Evolutionary conservation across 2,113 vertebrate genomes (phyloP).

Genomic region (Cyprinodon tularosa): DNA sequence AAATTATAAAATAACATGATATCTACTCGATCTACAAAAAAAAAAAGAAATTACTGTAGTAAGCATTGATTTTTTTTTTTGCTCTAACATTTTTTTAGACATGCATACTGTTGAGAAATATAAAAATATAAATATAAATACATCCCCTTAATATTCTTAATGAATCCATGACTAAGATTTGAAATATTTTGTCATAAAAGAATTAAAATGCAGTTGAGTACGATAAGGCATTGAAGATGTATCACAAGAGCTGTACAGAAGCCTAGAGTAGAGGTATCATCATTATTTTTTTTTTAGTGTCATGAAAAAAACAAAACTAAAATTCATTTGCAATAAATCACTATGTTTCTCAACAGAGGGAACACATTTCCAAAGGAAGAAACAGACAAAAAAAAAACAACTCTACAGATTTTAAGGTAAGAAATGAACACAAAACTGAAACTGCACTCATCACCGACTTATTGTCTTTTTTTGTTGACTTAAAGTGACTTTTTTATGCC

Average conservation of each 20-base stretch:
- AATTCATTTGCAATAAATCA: conserved; percentile 63
- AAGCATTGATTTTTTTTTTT: conserved; percentile 76
- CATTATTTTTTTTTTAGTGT: conserved; percentile 67
- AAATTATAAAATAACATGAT: conserved; percentile 85
- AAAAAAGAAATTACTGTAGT: conserved; percentile 75
- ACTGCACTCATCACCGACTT: conserved; percentile 62
- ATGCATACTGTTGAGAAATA: conserved; percentile 86
- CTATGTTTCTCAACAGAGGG: conserved; percentile 73
- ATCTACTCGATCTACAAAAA: conserved; percentile 83
- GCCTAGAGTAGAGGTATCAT: conserved; percentile 82
- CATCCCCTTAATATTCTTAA: conserved; percentile 84
- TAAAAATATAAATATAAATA: conserved; percentile 88
- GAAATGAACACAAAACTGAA: conserved; percentile 73
- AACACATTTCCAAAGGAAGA: conserved; percentile 60
- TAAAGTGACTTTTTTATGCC: conserved; percentile 58
- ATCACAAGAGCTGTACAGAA: conserved; percentile 81
- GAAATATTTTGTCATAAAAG: conserved; percentile 81
- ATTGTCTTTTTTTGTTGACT: conserved; percentile 29
- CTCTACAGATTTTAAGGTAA: conserved; percentile 64
- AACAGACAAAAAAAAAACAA: conserved; percentile 45
- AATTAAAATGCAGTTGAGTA: conserved; percentile 82
- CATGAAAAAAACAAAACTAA: conserved; percentile 62
- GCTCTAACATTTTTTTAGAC: conserved; percentile 80
- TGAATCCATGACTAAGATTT: conserved; percentile 81
- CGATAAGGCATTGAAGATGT: conserved; percentile 84